phyloP scores from a whole-genome alignment of 2,113 vertebrate genomes.

The Sander vitreus region DNA sequence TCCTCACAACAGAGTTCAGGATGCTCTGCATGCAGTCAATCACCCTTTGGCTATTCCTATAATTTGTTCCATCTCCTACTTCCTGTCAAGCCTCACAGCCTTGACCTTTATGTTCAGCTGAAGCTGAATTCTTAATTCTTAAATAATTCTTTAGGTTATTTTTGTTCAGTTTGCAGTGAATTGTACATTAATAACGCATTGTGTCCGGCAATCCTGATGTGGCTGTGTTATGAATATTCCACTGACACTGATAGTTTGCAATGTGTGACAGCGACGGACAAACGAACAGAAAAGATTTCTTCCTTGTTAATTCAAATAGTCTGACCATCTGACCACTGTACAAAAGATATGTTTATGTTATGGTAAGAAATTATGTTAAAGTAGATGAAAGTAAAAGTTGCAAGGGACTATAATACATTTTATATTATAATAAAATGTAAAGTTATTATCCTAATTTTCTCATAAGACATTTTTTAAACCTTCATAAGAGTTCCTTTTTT shows the following conservation, averaged over 20 bases:
- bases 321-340: neutral
- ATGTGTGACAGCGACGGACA: neutral
- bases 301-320: neutral
- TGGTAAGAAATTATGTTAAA: neutral
- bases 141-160: neutral
- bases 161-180: neutral
- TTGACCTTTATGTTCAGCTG: constrained; percentile 38
- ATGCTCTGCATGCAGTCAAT: constrained; percentile 84
- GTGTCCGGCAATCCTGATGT: neutral
- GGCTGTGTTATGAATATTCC: neutral
- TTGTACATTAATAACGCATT: neutral
- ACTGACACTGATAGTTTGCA: neutral
- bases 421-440: neutral
- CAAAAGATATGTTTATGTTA: neutral
- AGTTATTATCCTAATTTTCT: neutral
- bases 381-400: neutral
- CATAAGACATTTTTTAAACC: neutral
- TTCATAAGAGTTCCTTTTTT: neutral
- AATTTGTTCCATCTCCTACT: constrained; percentile 84
- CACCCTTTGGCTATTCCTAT: constrained; percentile 84
- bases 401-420: neutral
- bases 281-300: neutral
- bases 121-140: too few relatives aligned
- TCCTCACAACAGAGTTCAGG: constrained; percentile 84
- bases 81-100: constrained; percentile 27